A percentile compares a stretch with the other conserved stretches of the same genome.
Evolutionary conservation across 2,113 vertebrate species (phyloP).

Genomic region (Phyllostomus hastatus): DNA sequence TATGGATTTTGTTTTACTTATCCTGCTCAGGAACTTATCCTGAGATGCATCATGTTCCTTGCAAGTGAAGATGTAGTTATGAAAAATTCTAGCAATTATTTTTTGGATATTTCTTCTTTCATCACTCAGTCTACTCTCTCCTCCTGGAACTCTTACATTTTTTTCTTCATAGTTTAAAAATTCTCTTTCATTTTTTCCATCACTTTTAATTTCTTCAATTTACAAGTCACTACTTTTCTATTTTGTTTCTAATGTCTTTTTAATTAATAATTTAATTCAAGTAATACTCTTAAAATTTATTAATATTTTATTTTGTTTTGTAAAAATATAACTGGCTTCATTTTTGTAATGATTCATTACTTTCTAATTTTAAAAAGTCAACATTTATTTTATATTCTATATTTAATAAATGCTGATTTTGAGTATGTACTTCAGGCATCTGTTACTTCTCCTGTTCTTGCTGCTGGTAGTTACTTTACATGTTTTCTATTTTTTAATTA

Average conservation of each 20-base stretch:
- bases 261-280: background rate
- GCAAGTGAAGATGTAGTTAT: conserved; percentile 7
- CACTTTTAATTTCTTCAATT: conserved; percentile 17
- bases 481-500: background rate
- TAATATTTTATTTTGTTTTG: background rate
- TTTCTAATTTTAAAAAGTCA: background rate
- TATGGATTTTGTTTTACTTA: background rate
- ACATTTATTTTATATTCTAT: background rate
- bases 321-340: background rate
- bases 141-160: background rate
- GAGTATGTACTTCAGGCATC: background rate
- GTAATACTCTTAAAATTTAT: background rate
- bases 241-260: background rate
- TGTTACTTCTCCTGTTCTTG: background rate
- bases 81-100: background rate
- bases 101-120: background rate
- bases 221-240: background rate
- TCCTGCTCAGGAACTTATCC: background rate
- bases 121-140: background rate
- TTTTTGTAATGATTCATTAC: background rate
- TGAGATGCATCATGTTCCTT: background rate
- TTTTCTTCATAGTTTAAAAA: background rate
- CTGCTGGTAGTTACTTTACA: background rate
- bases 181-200: background rate
- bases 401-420: background rate